Base-by-base conservation (phyloP, 1,140 invertebrate genomes). In the Bombus superbus region DNA sequence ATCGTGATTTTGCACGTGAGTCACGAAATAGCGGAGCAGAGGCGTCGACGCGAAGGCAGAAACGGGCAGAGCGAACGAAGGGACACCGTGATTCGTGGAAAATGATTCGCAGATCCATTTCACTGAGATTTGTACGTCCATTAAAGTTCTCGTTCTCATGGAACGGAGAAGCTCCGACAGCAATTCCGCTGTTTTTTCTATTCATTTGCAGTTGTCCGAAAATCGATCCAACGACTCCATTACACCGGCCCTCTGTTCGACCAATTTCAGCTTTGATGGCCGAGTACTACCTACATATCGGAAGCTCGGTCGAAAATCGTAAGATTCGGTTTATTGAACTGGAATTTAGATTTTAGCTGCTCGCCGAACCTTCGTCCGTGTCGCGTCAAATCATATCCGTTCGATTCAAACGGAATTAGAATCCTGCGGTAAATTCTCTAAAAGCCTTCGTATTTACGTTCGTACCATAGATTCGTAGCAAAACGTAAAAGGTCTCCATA, bases 91-190 rank as follows among this genome's bases (percentile, higher is more conserved):
- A 88, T 83, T 83, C 86, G 59, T 69, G 80, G 88, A 71, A 91
- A 92, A 91, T 87, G 47, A 53, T 22, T 22, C 47, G 47, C 22
- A 82, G 90, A 66, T 83, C 81, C 85, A 89, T 92, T 92, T 90
- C 85, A 88, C 83, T 64, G 81, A 91, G 91, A 91, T 92, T 92
- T 92, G 87, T 92, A 89, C 86, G 79, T 72, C 87, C 89, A 88
- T 92, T 92, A 92, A 92, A 92, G 87, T 91, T 91, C 76, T 69
- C 71, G 28, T 62, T 72, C 47, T 69, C 68, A 5, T 13, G 38
- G 47, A 77, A 88, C 59, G 22, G 59, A 91, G 86, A 91, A 91
- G 69, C 88, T 86, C 81, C 78, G 78, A 38, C 78, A 40, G 81
- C 85, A 82, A 87, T 89, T 88, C 59, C 78, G 22, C 1, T 44